Conservation (phyloP, 2,113 vertebrate species). For the Vireo altiloquus region DNA sequence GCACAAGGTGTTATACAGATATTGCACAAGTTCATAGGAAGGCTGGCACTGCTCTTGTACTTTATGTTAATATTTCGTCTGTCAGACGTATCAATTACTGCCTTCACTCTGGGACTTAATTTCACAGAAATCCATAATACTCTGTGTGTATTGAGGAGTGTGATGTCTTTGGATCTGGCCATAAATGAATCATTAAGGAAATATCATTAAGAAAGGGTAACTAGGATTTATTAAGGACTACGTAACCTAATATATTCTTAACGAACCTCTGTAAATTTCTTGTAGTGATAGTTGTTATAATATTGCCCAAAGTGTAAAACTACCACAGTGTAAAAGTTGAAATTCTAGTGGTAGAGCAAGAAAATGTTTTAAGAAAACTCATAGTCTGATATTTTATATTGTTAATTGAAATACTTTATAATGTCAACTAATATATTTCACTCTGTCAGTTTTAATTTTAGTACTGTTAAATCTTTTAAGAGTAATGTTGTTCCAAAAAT, state of each 20-base stretch:
- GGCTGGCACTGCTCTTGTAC: not conserved
- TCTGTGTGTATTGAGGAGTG: not conserved
- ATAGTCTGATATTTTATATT: not conserved
- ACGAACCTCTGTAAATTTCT: not conserved
- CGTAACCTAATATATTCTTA: not conserved
- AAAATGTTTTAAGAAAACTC: not conserved
- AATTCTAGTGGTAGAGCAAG: not conserved
- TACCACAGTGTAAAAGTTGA: not conserved
- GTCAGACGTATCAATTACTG: not conserved
- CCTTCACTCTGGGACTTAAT: not conserved
- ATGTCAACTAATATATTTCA: not conserved
- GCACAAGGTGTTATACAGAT: not conserved
- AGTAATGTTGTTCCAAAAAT: not conserved
- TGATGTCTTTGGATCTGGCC: not conserved
- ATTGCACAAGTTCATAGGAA: not conserved
- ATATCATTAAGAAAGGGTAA: not conserved
- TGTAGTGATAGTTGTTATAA: not conserved
- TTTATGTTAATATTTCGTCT: not conserved
- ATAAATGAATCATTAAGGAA: not conserved
- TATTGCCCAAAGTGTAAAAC: not conserved
- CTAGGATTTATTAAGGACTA: not conserved
- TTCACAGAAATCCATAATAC: not conserved
- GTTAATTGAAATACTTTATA: not conserved
- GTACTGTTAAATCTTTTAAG: not conserved
- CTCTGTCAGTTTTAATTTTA: not conserved